Conservation (phyloP, 2,888 invertebrate species). For the Ariolimax columbianus region DNA sequence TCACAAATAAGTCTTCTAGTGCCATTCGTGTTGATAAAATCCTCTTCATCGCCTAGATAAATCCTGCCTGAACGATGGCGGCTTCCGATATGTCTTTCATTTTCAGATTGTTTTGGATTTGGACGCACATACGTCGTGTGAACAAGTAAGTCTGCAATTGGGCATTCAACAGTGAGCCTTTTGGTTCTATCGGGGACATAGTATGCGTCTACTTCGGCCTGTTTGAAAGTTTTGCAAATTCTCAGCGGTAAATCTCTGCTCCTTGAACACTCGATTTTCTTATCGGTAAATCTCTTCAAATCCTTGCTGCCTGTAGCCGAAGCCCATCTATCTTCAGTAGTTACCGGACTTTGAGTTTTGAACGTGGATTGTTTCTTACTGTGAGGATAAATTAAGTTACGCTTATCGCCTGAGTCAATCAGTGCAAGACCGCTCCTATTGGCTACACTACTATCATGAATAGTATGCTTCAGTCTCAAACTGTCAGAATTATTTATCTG, state of each 20-base stretch:
- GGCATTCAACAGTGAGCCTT: slow-evolving; percentile 31
- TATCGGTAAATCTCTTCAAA: neutral
- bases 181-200: slow-evolving; percentile 22
- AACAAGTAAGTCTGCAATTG: slow-evolving; percentile 20
- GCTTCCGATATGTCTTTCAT: neutral
- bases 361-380: neutral
- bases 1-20: slow-evolving; percentile 40
- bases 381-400: neutral
- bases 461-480: neutral
- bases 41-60: slow-evolving; percentile 17
- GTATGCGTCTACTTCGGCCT: neutral
- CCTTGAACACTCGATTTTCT: neutral
- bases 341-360: neutral
- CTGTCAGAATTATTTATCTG: neutral
- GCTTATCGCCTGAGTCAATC: neutral
- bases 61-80: neutral
- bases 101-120: slow-evolving; percentile 10
- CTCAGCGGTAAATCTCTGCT: slow-evolving; percentile 22
- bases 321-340: neutral
- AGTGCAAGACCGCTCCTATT: neutral
- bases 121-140: slow-evolving; percentile 37
- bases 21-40: neutral
- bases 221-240: neutral
- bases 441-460: neutral
- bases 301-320: neutral